Evolutionary conservation across 2,113 vertebrate species (phyloP), one percentile per base, ranked within the genome.

Genomic region (Coryphaenoides rupestris): DNA sequence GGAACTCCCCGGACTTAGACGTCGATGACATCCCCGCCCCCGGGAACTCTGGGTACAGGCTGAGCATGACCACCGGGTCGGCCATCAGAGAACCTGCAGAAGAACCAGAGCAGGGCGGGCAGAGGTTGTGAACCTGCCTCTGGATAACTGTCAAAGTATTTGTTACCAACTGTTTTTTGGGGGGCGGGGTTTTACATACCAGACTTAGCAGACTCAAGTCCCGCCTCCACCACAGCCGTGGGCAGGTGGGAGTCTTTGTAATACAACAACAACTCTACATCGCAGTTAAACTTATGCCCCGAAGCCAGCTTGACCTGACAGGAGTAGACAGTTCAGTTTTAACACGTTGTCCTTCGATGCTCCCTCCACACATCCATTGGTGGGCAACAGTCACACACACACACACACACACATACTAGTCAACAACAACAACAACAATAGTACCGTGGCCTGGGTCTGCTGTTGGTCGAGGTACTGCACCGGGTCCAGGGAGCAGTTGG

Each of bases 231-330:
- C 47, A 88, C 60, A 24, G 91, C 89, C 26, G 79, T 88, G 53
- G 93, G 92, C 55, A 73, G 72, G 56, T 92, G 91, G 58, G 88
- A 71, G 1, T 89, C 84, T 23, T 68, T 66, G 60, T 92, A 94
- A 79, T 92, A 92, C 47, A 93, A 75, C 74, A 95, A 74, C 24
- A 95, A 69, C 40, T 93, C 87, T 54, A 95, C 80, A 19, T 93
- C 88, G 22, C 82, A 70, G 58, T 93, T 90, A 85, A 92, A 94
- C 64, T 86, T 89, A 78, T 92, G 88, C 50, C 88, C 92, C 66
- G 87, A 76, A 47, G 87, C 78, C 86, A 95, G 73, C 46, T 89
- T 89, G 10, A 93, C 77, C 92, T 94, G 33, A 40, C 33, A 40
- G 63, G 26, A 72, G 62, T 15, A 22, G 2, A 67, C 5, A 46